Base-by-base conservation (phyloP, 1,140 invertebrate species). In the Tetraneura akinire region DNA sequence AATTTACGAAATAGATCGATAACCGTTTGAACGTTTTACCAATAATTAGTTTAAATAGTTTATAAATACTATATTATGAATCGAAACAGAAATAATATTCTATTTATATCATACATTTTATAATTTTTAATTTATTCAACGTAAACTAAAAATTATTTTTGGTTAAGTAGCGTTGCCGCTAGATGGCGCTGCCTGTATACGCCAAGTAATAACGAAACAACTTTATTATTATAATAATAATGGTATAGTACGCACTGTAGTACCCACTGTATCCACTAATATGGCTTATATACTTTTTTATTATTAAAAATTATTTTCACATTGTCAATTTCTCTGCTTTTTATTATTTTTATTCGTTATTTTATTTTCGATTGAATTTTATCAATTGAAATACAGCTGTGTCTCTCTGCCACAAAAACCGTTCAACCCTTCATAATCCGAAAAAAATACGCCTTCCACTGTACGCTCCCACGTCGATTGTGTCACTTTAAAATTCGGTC, bases 371-470 rank as follows among this genome's bases (percentile, higher is more conserved):
- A 78, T 78, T 45, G 74, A 29, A 78, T 62, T 78, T 78, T 26
- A 55, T 78, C 74, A 45, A 78, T 78, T 13, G 42, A 42, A 55
- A 47, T 62, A 78, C 74, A 78, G 74, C 74, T 78, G 74, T 78
- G 42, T 26, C 55, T n/a, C 55, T n/a, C 23, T 16, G 16, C 9
- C 42, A 37, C 60, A 37, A 62, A 62, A 78, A 62, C 55, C 53
- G 37, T 78, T 62, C 74, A 45, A 78, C 74, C 74, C 74, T 78
- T 60, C 53, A 78, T 78, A 78, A 78, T 78, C 53, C 37, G 55
- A 51, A 26, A 51, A 51, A 71, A 49, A 71, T 71, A 71, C 45
- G 45, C 23, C 42, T 49, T n/a, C 45, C 45, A 9, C 21, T 3
- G 16, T 51, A 2, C 18, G 37, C 73, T 76, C 53, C 42, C 74